Conservation (phyloP, 1,140 invertebrate genomes). For the Drosophila bifasciata region DNA sequence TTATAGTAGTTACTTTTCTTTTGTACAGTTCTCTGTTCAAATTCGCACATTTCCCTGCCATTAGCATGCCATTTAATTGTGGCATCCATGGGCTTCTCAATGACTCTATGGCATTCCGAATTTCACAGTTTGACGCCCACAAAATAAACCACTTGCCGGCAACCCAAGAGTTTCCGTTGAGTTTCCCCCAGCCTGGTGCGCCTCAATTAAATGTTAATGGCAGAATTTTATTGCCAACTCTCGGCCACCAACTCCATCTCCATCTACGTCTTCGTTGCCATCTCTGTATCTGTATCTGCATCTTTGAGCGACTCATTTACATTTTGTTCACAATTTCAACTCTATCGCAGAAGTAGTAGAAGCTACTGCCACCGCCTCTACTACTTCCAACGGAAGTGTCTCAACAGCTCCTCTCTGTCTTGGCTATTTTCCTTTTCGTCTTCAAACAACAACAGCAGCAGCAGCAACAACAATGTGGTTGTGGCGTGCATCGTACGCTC, state of each 20-base stretch:
- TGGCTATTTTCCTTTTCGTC: constrained; percentile 11
- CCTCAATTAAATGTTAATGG: constrained; percentile 54
- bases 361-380: too few relatives aligned
- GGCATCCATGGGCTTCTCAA: constrained; percentile 30
- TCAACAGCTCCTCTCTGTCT: constrained; percentile 23
- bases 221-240: constrained; percentile 44
- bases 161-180: neutral
- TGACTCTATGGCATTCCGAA: constrained; percentile 2
- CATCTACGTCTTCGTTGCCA: neutral
- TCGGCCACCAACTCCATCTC: neutral
- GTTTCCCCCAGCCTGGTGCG: constrained; percentile 2
- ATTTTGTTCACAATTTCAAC: constrained; percentile 31
- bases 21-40: neutral
- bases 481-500: constrained; percentile 37
- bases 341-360: too few relatives aligned
- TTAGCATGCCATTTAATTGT: constrained; percentile 35
- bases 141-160: constrained; percentile 20
- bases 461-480: constrained; percentile 3
- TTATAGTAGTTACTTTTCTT: neutral
- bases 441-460: neutral
- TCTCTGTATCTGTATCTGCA: constrained; percentile 30
- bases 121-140: too few relatives aligned
- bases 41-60: constrained; percentile 8
- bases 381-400: constrained; percentile 34
- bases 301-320: constrained; percentile 42